These are phyloP conservation scores for Ranitomeya imitator DNA, from an alignment of 2,113 vertebrate species.

Conservation along the genomic window DNA sequence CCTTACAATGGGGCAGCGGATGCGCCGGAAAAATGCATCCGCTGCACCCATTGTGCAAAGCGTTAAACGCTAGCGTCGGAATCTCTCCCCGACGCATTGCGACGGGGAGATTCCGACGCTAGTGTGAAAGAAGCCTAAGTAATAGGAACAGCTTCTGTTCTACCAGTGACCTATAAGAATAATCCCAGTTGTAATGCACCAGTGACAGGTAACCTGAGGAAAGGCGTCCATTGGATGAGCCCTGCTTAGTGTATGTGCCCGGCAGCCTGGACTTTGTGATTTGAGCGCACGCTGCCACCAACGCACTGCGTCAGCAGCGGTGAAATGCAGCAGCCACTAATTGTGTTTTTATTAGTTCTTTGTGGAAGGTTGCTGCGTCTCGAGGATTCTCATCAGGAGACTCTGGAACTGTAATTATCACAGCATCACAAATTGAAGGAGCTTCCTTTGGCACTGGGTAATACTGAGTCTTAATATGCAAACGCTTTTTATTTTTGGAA, in stretches of 20 bases:
- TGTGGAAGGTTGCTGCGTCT: conserved; percentile 62
- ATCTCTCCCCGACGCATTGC: too few species aligned
- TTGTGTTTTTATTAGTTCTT: conserved; percentile 63
- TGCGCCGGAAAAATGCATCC: too few species aligned
- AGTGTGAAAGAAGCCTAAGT: too few species aligned
- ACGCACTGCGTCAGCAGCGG: conserved; percentile 50
- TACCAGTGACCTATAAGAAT: too few species aligned
- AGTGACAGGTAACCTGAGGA: background rate
- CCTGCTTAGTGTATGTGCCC: conserved; percentile 9
- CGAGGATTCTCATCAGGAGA: conserved; percentile 61
- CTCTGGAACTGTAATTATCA: conserved; percentile 65
- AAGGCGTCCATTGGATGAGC: background rate
- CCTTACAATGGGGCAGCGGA: too few species aligned
- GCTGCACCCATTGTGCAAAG: too few species aligned
- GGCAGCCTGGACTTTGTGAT: conserved; percentile 64
- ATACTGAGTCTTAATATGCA: conserved; percentile 60
- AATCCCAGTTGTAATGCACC: too few species aligned
- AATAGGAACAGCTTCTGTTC: too few species aligned
- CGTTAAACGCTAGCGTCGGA: too few species aligned
- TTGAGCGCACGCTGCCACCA: background rate
- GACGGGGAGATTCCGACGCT: too few species aligned
- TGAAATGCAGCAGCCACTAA: conserved; percentile 57
- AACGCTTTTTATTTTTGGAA: conserved; percentile 62
- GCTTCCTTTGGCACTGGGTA: conserved; percentile 59
- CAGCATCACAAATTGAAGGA: conserved; percentile 57